Conservation (phyloP, 2,888 invertebrate genomes). For the Melinopterus prodromus region DNA sequence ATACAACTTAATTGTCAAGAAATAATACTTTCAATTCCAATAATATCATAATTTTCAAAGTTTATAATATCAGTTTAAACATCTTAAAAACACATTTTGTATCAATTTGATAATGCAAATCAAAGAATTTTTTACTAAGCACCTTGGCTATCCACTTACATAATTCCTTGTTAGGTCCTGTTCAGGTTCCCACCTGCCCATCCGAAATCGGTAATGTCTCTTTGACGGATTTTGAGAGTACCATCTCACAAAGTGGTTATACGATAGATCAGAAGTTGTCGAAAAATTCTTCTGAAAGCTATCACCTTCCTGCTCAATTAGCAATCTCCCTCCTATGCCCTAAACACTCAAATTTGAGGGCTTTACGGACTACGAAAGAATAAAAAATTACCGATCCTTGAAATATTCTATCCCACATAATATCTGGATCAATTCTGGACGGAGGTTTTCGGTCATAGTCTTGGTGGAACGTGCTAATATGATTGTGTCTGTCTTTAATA, state of each 20-base stretch:
- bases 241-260: conserved; percentile 64
- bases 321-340: conserved; percentile 60
- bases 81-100: too few relatives aligned
- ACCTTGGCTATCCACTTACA: conserved; percentile 47
- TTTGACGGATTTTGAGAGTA: conserved; percentile 54
- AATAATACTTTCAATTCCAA: too few relatives aligned
- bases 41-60: too few relatives aligned
- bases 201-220: conserved; percentile 30
- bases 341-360: conserved; percentile 43
- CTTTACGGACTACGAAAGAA: not conserved
- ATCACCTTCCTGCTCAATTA: conserved; percentile 61
- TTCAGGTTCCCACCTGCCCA: conserved; percentile 32
- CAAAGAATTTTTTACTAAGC: not conserved
- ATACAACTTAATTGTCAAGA: too few relatives aligned
- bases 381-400: conserved; percentile 39
- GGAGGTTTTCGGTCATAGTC: conserved; percentile 41
- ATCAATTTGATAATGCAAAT: too few relatives aligned
- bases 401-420: conserved; percentile 41
- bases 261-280: conserved; percentile 64
- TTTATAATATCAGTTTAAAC: too few relatives aligned
- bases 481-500: conserved; percentile 40
- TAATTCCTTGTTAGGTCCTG: conserved; percentile 43
- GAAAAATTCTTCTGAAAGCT: conserved; percentile 62
- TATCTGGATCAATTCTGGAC: conserved; percentile 33
- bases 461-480: conserved; percentile 41